Conservation (phyloP, 2,888 invertebrate species). For the Brachyptera putata region DNA sequence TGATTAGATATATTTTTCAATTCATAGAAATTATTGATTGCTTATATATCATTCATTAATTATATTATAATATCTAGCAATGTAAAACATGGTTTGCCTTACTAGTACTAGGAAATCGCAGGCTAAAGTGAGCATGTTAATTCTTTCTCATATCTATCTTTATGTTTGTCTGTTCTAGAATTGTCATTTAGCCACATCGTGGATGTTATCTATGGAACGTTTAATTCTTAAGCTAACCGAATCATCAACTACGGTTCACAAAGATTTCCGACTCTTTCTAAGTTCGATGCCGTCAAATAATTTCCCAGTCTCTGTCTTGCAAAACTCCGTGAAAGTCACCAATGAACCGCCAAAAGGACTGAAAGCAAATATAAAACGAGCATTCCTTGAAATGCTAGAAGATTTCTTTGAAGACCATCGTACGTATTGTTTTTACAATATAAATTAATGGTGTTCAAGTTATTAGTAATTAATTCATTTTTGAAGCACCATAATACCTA, state of each 20-base stretch:
- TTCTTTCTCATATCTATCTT: too few species aligned
- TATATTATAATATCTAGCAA: too few species aligned
- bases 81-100: too few species aligned
- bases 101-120: too few species aligned
- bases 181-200: slow-evolving; percentile 88
- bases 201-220: slow-evolving; percentile 82
- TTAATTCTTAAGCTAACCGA: slow-evolving; percentile 68
- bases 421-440: too few species aligned
- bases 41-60: too few species aligned
- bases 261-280: slow-evolving; percentile 75
- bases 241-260: slow-evolving; percentile 60
- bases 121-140: too few species aligned
- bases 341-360: slow-evolving; percentile 93
- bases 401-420: slow-evolving; percentile 79
- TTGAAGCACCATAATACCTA: too few species aligned
- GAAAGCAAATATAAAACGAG: slow-evolving; percentile 80
- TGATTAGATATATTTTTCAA: too few species aligned
- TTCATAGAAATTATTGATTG: too few species aligned
- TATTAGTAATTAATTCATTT: too few species aligned
- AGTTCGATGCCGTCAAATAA: slow-evolving; percentile 84
- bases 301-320: slow-evolving; percentile 87
- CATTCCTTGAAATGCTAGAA: slow-evolving; percentile 70
- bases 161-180: slow-evolving; percentile 59
- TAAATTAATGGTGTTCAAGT: too few species aligned
- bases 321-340: slow-evolving; percentile 90